Conservation (phyloP, 2,888 invertebrate genomes). For the Drosophila sordidapex region DNA sequence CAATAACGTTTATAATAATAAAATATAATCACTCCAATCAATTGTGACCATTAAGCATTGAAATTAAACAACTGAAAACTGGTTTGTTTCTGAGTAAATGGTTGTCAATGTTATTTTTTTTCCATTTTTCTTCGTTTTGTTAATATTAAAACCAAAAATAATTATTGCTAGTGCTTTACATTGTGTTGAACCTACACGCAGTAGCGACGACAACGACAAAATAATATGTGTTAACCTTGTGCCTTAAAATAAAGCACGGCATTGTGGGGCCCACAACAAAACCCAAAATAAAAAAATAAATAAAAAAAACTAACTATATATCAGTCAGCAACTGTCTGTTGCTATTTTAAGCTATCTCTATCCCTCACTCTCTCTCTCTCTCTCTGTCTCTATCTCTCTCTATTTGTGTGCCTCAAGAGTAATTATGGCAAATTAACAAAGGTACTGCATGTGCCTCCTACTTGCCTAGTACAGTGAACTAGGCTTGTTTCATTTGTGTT, state of each 20-base stretch:
- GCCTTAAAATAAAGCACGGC: conserved; percentile 76
- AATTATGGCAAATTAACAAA: conserved; percentile 73
- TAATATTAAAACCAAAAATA: conserved; percentile 70
- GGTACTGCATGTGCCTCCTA: conserved; percentile 32
- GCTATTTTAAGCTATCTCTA: not conserved
- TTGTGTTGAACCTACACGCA: conserved; percentile 67
- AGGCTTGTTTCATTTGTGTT: conserved; percentile 53
- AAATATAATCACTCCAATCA: conserved; percentile 69
- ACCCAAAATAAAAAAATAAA: not conserved
- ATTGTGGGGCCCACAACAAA: conserved; percentile 60
- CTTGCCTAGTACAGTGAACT: conserved; percentile 63
- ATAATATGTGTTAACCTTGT: conserved; percentile 67
- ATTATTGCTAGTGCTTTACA: conserved; percentile 67
- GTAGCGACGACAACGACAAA: conserved; percentile 30
- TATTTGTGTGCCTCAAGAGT: conserved; percentile 19
- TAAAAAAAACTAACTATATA: conserved; percentile 7
- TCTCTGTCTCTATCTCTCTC: not conserved
- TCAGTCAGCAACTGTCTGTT: conserved; percentile 32
- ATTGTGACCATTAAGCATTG: conserved; percentile 72
- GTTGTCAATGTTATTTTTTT: conserved; percentile 14
- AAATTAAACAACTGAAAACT: conserved; percentile 69
- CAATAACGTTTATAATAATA: conserved; percentile 48
- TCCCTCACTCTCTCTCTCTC: not conserved
- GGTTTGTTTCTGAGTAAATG: conserved; percentile 54
- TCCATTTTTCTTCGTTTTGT: conserved; percentile 20